These are phyloP conservation scores for Aleiodes leptofemur DNA, from an alignment of 2,888 invertebrate genomes.

Conservation along the genomic window DNA sequence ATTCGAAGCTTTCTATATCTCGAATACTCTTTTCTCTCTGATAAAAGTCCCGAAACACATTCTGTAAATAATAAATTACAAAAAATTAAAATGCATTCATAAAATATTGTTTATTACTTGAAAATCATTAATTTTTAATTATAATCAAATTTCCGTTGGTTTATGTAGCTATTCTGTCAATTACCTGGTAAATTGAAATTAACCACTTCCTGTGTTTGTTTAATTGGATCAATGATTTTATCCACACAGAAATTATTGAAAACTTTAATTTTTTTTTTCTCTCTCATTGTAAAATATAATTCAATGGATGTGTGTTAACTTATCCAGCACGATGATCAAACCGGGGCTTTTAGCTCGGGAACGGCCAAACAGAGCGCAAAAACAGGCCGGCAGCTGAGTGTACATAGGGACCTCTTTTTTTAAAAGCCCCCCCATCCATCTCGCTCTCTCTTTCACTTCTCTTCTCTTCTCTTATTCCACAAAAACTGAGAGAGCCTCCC, in stretches of 20 bases:
- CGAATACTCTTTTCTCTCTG: slow-evolving; percentile 26
- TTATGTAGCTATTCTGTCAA: background rate
- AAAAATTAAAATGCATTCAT: background rate
- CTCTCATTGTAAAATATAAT: slow-evolving; percentile 10
- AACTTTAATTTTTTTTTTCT: background rate
- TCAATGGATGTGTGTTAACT: slow-evolving; percentile 38
- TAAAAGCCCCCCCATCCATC: slow-evolving; percentile 25
- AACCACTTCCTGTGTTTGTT: no score
- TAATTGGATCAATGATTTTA: no score
- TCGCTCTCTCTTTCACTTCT: slow-evolving; percentile 41
- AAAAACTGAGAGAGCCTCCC: slow-evolving; percentile 36
- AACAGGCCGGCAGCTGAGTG: slow-evolving; percentile 74
- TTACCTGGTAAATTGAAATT: no score
- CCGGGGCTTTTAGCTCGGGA: slow-evolving; percentile 38
- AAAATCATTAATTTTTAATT: background rate
- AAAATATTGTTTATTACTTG: no score
- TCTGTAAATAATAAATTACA: slow-evolving; percentile 47
- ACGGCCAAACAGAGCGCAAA: slow-evolving; percentile 58
- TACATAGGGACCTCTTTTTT: slow-evolving; percentile 66
- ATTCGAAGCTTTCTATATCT: slow-evolving; percentile 29
- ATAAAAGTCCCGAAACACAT: slow-evolving; percentile 50
- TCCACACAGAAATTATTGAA: background rate
- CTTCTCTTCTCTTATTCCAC: slow-evolving; percentile 51
- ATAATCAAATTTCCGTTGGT: background rate
- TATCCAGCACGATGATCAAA: slow-evolving; percentile 37